A percentile compares a stretch with the other conserved stretches of the same genome.
phyloP scores from a whole-genome alignment of 2,797 vertebrate genomes.

The Falco berigora region DNA sequence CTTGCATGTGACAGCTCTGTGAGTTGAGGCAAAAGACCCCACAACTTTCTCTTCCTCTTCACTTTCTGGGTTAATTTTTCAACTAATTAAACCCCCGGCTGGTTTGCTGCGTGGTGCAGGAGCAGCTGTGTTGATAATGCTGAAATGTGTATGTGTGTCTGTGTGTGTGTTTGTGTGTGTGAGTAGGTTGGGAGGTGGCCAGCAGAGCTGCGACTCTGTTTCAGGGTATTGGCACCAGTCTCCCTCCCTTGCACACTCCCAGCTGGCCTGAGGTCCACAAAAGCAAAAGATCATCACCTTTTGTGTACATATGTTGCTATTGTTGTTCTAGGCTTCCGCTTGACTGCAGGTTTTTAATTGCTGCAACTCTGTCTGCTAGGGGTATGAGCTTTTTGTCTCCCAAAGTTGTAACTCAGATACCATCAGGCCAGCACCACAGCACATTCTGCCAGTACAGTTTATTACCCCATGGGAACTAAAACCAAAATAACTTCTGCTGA shows the following conservation, averaged over 20 bases:
- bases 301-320: background rate
- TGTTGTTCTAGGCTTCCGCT: background rate
- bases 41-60: background rate
- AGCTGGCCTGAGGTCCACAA: background rate
- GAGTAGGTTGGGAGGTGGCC: background rate
- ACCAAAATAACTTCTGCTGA: background rate
- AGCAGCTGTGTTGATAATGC: slow-evolving; percentile 20
- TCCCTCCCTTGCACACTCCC: background rate
- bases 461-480: background rate
- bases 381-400: background rate
- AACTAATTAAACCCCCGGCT: background rate
- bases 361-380: background rate
- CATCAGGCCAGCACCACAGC: background rate
- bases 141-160: background rate
- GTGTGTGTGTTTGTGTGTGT: background rate
- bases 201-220: background rate
- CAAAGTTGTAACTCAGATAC: background rate
- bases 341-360: background rate
- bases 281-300: background rate
- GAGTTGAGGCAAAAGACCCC: background rate
- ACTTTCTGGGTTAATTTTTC: background rate
- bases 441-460: background rate
- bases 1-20: background rate
- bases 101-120: background rate
- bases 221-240: background rate